Base-by-base conservation (phyloP, 1,140 invertebrate genomes). In the Dendrolimus punctatus region DNA sequence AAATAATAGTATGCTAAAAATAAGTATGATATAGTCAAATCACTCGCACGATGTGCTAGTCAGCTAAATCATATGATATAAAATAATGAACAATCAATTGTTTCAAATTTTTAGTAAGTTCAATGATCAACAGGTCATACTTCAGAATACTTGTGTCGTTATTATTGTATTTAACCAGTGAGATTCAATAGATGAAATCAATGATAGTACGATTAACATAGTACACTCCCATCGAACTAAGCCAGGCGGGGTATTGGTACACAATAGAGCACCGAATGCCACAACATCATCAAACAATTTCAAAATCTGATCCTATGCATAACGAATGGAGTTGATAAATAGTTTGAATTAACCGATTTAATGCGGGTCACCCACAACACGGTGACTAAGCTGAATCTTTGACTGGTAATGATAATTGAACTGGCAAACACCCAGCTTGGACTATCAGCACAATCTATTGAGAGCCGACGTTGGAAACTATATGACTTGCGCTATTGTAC, bases 331-430 rank as follows among this genome's bases (percentile, higher is more conserved):
- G 70, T 80, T 80, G 83, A 86, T 86, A 86, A 86, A 86, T 86
- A 86, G 79, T 84, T 85, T 83, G 76, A 86, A 86, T 86, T 86
- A 83, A 86, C 82, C 83, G 83, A 86, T 86, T 84, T 84, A 86
- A 84, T 84, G 76, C 79, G 83, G 80, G 83, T 84, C 83, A 84
- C 79, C 76, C 80, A 80, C 66, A 73, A 68, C 74, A 80, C 58
- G 65, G 71, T 86, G 83, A 86, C 78, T 76, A 56, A 71, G 60
- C 83, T 63, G 66, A 77, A 51, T 74, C 82, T 60, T 71, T 68
- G 62, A 57, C 66, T 73, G 67, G 71, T 85, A 83, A 86, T 86
- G 83, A 86, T 86, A 86, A 86, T 86, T 86, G 83, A 77, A 84
- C 83, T 83, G 80, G 80, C 83, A 86, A 86, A 86, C 80, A 86